Conservation (phyloP, 1,140 invertebrate genomes). For the Pseudomyrmex sp. region DNA sequence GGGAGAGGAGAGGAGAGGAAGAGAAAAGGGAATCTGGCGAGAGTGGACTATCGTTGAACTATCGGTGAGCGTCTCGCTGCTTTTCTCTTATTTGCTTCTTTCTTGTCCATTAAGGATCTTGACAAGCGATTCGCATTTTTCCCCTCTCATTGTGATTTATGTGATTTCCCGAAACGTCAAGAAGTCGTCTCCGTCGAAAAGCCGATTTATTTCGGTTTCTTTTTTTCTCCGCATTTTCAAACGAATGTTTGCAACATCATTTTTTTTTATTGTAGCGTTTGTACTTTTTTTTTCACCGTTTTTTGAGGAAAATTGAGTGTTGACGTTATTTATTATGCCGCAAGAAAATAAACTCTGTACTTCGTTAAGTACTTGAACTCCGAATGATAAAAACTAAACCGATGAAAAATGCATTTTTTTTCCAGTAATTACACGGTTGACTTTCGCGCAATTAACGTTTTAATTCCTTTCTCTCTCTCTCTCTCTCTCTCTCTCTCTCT, state of each 20-base stretch:
- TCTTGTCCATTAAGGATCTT: constrained; percentile 62
- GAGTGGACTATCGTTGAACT: constrained; percentile 63
- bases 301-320: too few species aligned
- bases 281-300: too few species aligned
- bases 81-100: constrained; percentile 64
- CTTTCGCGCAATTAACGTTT: constrained; percentile 55
- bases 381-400: constrained; percentile 21
- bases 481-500: background rate
- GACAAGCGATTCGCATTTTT: constrained; percentile 64
- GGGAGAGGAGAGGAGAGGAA: constrained; percentile 5
- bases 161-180: constrained; percentile 26
- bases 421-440: constrained; percentile 25
- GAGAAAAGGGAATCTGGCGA: constrained; percentile 40
- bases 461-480: background rate
- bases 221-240: too few species aligned
- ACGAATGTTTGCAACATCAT: background rate
- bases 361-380: background rate
- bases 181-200: background rate
- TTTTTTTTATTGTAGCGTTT: constrained; percentile 20
- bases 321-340: background rate
- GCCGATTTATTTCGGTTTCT: constrained; percentile 17
- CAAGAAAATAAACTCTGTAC: constrained; percentile 36
- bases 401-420: constrained; percentile 11
- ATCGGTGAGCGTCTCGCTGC: constrained; percentile 46
- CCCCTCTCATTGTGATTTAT: constrained; percentile 50